These are phyloP conservation scores for Tuta absoluta DNA, from an alignment of 2,888 invertebrate genomes.

Conservation along the genomic window DNA sequence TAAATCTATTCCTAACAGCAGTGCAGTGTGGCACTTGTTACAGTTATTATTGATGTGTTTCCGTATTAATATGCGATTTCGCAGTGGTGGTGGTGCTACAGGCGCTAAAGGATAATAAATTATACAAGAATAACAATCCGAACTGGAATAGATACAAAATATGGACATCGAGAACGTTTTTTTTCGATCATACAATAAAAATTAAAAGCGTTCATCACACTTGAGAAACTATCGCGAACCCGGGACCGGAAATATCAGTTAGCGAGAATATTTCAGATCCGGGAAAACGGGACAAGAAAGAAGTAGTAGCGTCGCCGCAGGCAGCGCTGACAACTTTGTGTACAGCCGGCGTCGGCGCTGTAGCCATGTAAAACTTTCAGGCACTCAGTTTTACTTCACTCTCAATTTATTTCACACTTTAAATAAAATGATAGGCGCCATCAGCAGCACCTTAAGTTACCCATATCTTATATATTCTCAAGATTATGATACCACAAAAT, in stretches of 20 bases:
- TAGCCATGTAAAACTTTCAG: conserved; percentile 58
- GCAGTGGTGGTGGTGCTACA: no score
- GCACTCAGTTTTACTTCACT: conserved; percentile 68
- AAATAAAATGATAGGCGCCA: conserved; percentile 15
- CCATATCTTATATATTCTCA: no score
- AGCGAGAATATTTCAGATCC: conserved; percentile 26
- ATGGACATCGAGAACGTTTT: not conserved
- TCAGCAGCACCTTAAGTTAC: not conserved
- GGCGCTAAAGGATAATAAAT: no score
- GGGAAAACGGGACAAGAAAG: conserved; percentile 40
- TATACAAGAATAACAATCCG: no score
- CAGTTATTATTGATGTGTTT: no score
- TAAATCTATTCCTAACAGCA: no score
- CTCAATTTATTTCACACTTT: conserved; percentile 57
- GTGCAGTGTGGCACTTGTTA: not conserved
- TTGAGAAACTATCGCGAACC: conserved; percentile 24
- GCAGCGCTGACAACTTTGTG: conserved; percentile 45
- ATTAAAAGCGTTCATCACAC: not conserved
- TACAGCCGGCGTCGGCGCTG: conserved; percentile 46
- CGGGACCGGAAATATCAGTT: conserved; percentile 26
- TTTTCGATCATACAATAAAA: conserved; percentile 1
- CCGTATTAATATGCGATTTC: no score
- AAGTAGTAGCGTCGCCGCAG: conserved; percentile 46
- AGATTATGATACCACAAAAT: no score
- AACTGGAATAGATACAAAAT: no score